Conservation (phyloP, 2,888 invertebrate species). For the Caenorhabditis wallacei region DNA sequence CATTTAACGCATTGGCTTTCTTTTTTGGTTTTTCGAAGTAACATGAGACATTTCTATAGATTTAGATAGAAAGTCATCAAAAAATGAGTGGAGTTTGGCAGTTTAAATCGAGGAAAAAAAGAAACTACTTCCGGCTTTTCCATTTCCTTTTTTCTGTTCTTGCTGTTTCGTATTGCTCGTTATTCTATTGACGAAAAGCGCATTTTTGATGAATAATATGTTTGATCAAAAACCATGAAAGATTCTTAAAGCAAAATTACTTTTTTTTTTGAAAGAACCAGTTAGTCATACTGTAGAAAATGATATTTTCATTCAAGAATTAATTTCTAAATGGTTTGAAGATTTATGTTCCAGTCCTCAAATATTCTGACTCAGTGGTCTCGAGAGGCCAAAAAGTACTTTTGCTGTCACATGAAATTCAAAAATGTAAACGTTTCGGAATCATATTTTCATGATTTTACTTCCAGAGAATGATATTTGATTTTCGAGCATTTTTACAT, state of each 20-base stretch:
- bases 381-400: too few species aligned
- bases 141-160: constrained; percentile 5
- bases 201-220: not conserved
- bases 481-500: too few species aligned
- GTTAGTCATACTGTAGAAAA: too few species aligned
- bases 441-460: too few species aligned
- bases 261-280: too few species aligned
- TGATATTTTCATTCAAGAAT: too few species aligned
- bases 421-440: too few species aligned
- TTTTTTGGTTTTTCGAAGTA: constrained; percentile 21
- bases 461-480: too few species aligned
- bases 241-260: not conserved
- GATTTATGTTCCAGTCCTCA: too few species aligned
- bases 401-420: too few species aligned
- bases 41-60: constrained; percentile 41
- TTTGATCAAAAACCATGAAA: not conserved
- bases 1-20: constrained; percentile 1
- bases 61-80: constrained; percentile 15
- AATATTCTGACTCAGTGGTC: too few species aligned
- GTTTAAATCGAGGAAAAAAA: constrained; percentile 11
- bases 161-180: not conserved
- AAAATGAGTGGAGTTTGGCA: constrained; percentile 26
- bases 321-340: too few species aligned
- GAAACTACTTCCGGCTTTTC: constrained; percentile 40
- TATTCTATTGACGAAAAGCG: constrained; percentile 1